Evolutionary conservation across 2,113 vertebrate genomes (phyloP), one percentile per base, ranked within the genome.

Genomic region (Lampris incognitus): DNA sequence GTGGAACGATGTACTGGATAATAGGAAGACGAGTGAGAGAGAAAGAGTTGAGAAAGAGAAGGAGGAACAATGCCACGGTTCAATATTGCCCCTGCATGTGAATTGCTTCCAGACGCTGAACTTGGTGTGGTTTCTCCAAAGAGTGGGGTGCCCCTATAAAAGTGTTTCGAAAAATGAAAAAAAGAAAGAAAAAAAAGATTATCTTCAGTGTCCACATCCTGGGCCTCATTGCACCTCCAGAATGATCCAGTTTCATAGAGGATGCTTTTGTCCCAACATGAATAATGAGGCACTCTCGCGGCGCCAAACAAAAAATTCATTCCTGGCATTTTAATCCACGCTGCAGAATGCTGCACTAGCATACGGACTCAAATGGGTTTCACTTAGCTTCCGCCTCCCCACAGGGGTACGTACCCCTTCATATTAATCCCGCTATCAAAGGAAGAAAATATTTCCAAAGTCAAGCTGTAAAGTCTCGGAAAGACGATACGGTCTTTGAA

Each of bases 1-100:
- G 9, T 41, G 59, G 52, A 70, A 70, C 58, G 39, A 69, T 66
- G 49, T 24, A 38, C 46, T 64, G 2, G 0, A 40, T 69, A 59
- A 65, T 57, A 8, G 58, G 11, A 46, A 39, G 4, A 52, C 24
- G 13, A 38, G 48, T 24, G 24, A 72, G 6, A 48, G 8, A 66
- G 52, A 36, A 24, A 24, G 24, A 24, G 24, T 24, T 24, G 24
- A 24, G 24, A 24, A 24, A 24, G 24, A 24, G 24, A 24, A 24
- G 24, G 24, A 24, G 24, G 24, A 24, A 24, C 24, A 24, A 24
- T 24, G 24, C 24, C 24, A 24, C 24, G 24, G 24, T 24, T 24
- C 24, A 24, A 24, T 24, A 39, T 44, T 38, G 44, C n/a, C 69
- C 2, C 49, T 10, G 51, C 51, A 11, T 38, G 37, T 38, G 56